Evolutionary conservation across 1,140 invertebrate species (phyloP).

Genomic region (Vollenhovia emeryi): DNA sequence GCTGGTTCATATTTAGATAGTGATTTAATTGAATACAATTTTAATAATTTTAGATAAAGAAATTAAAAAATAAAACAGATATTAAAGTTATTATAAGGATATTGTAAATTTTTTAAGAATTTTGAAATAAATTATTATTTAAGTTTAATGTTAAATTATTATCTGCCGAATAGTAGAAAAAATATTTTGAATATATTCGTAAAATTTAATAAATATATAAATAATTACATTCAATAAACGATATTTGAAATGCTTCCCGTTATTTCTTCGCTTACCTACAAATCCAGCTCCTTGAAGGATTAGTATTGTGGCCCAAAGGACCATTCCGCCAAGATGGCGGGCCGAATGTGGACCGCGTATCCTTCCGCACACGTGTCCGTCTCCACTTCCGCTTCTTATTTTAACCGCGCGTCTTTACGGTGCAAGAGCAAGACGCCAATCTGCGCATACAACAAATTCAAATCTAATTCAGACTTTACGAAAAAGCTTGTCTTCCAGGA

Average conservation of each 20-base stretch:
- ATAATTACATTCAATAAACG: too few relatives aligned
- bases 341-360: constrained; percentile 80
- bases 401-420: constrained; percentile 22
- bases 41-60: too few relatives aligned
- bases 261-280: constrained; percentile 76
- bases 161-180: too few relatives aligned
- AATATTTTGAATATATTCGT: too few relatives aligned
- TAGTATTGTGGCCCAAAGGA: constrained; percentile 85
- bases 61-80: too few relatives aligned
- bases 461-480: not conserved
- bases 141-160: too few relatives aligned
- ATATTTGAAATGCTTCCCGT: not conserved
- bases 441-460: not conserved
- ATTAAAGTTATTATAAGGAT: too few relatives aligned
- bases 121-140: too few relatives aligned
- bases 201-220: too few relatives aligned
- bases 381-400: constrained; percentile 68
- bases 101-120: too few relatives aligned
- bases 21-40: too few relatives aligned
- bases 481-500: not conserved
- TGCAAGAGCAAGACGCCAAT: not conserved
- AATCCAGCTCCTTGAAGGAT: constrained; percentile 85
- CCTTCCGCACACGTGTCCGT: constrained; percentile 78
- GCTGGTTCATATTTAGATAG: too few relatives aligned
- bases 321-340: constrained; percentile 83